These are phyloP conservation scores for Pristionchus maxplancki DNA, from an alignment of 2,888 invertebrate species.

Conservation along the genomic window DNA sequence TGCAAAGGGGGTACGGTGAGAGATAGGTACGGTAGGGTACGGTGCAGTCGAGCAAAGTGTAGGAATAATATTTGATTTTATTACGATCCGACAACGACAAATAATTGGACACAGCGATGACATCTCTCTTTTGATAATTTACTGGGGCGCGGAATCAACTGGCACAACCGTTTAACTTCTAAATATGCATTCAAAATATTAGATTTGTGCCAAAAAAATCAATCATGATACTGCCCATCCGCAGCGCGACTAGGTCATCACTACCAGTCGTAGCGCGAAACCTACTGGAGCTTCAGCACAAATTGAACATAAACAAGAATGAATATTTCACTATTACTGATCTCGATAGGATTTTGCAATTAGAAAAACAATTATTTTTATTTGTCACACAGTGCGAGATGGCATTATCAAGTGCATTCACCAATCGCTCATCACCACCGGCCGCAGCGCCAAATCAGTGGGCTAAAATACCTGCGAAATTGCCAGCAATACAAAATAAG, in stretches of 20 bases:
- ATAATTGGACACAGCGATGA: no score
- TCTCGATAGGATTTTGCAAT: neutral
- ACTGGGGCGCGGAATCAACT: neutral
- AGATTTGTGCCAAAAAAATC: no score
- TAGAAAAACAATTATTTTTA: no score
- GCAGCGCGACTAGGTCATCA: neutral
- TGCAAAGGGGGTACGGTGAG: slow-evolving; percentile 51
- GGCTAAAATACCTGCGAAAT: neutral
- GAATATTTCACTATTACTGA: neutral
- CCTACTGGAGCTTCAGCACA: neutral
- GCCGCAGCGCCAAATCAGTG: neutral
- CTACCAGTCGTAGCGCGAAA: neutral
- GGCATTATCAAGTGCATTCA: no score
- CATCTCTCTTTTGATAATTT: neutral
- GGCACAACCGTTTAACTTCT: no score
- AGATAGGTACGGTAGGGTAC: neutral
- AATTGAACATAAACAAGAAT: neutral
- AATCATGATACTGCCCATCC: no score
- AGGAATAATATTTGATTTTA: no score
- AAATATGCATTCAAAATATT: no score
- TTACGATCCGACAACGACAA: no score
- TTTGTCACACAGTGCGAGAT: no score
- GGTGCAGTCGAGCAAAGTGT: no score
- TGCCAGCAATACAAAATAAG: neutral
- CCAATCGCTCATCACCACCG: no score